Evolutionary conservation across 2,888 invertebrate species (phyloP).

Genomic region (Oscheius sp.): DNA sequence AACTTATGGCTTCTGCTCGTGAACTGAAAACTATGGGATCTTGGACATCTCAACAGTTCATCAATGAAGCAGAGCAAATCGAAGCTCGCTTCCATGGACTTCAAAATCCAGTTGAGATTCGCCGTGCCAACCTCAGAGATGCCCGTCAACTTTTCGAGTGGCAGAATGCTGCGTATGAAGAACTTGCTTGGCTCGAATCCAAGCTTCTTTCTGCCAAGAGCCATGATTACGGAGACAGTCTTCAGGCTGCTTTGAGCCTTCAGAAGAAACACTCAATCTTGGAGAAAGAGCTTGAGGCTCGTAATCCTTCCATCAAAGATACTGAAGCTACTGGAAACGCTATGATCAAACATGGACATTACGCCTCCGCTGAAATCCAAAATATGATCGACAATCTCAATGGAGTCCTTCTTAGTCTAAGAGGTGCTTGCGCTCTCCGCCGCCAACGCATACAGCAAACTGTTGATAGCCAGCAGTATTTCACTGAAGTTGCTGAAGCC

Average conservation of each 20-base stretch:
- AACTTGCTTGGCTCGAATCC: conserved; percentile 88
- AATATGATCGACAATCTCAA: conserved; percentile 75
- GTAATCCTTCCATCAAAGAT: conserved; percentile 54
- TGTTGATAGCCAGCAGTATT: conserved; percentile 81
- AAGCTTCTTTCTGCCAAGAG: conserved; percentile 88
- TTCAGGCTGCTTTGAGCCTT: conserved; percentile 82
- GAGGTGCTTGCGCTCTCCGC: conserved; percentile 29
- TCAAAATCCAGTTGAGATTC: conserved; percentile 73
- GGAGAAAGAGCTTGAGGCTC: conserved; percentile 76
- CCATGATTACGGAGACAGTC: conserved; percentile 85
- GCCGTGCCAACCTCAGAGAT: conserved; percentile 88
- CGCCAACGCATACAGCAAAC: conserved; percentile 49
- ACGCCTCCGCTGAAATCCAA: conserved; percentile 82
- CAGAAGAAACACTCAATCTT: conserved; percentile 92
- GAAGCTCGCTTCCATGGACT: conserved; percentile 76
- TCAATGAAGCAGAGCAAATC: conserved; percentile 78
- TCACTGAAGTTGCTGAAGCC: conserved; percentile 81
- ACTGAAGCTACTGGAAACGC: conserved; percentile 51
- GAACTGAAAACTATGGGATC: conserved; percentile 41
- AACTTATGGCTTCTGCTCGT: conserved; percentile 72
- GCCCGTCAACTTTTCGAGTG: conserved; percentile 87
- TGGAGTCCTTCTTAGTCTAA: conserved; percentile 36
- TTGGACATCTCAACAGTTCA: conserved; percentile 71
- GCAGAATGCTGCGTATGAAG: conserved; percentile 89
- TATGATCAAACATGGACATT: conserved; percentile 77